A percentile compares a stretch with the other conserved stretches of the same genome.
Conservation (phyloP, 2,888 invertebrate species). For the Horisme vitalbata region DNA sequence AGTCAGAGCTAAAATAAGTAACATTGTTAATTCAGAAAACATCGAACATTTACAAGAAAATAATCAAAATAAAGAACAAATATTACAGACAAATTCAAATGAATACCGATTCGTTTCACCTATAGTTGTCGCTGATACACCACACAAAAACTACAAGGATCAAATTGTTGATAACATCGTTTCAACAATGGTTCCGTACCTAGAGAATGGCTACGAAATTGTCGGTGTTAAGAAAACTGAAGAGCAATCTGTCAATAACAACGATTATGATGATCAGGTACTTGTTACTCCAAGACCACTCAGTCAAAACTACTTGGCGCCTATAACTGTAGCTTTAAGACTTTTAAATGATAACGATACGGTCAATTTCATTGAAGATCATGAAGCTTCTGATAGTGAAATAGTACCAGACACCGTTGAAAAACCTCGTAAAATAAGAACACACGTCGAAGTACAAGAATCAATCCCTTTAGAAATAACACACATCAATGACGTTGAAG, state of each 20-base stretch:
- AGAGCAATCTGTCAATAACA: conserved; percentile 41
- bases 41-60: conserved; percentile 46
- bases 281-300: conserved; percentile 82
- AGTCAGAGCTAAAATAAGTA: conserved; percentile 63
- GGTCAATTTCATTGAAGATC: conserved; percentile 65
- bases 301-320: conserved; percentile 81
- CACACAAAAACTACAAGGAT: conserved; percentile 53
- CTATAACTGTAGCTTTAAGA: conserved; percentile 83
- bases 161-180: conserved; percentile 66
- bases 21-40: conserved; percentile 52
- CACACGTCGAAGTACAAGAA: conserved; percentile 85
- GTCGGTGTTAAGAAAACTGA: conserved; percentile 60
- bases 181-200: conserved; percentile 73
- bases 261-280: conserved; percentile 47
- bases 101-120: conserved; percentile 68
- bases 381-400: conserved; percentile 69
- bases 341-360: conserved; percentile 71
- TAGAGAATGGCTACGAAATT: conserved; percentile 71
- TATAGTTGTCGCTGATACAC: conserved; percentile 72
- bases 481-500: conserved; percentile 73
- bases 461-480: conserved; percentile 83
- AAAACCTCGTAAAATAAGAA: conserved; percentile 69
- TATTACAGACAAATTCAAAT: conserved; percentile 46
- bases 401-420: conserved; percentile 60
- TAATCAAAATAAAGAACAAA: conserved; percentile 40